Evolutionary conservation across 2,888 invertebrate genomes (phyloP), one percentile per base, ranked within the genome.

Genomic region (Ophioninae sp.): DNA sequence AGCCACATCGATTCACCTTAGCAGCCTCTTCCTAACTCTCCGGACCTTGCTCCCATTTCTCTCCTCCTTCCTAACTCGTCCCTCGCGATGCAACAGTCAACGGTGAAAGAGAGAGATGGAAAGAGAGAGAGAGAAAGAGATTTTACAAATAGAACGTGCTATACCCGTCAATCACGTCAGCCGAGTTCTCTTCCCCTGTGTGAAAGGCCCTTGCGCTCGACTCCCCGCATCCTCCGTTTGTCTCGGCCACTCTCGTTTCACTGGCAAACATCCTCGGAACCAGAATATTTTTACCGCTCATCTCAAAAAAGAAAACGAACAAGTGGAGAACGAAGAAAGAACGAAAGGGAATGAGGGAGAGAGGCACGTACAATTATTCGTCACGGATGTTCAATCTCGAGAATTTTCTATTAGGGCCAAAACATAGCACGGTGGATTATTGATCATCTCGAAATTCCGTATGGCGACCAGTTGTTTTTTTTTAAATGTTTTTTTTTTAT

Each of bases 11-110:
- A 91, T 91, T 92, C 91, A 91, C 90, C 89, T 92, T 91, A 92
- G 91, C 91, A 90, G 90, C 89, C 89, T 91, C 92, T 91, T 92
- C 92, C 91, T 92, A 92, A 92, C 91, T 92, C 90, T 88, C 88
- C 89, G 92, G 90, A 93, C 92, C 92, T 93, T 93, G 92, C 92
- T 92, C 92, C 90, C 92, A 91, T 93, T 92, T 92, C 92, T 90
- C 91, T 77, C 65, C 79, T 56, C 64, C 65, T 30, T 13, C 65
- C 75, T 50, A 57, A 21, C 64, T 10, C 59, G 73, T 62, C 87
- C 56, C 50, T 59, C 72, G 62, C 65, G 37, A n/a, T n/a, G 37
- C 21, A 30, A 69, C 62, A 61, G 30, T 20, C 56, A 62, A 57
- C 75, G 72, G 72, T 41, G 74, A 78, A 70, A 82, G 69, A 67